Percentiles rank a stretch among this genome's conserved stretches.
Conservation (phyloP, 2,797 vertebrate genomes). For the Spatula versicolor region DNA sequence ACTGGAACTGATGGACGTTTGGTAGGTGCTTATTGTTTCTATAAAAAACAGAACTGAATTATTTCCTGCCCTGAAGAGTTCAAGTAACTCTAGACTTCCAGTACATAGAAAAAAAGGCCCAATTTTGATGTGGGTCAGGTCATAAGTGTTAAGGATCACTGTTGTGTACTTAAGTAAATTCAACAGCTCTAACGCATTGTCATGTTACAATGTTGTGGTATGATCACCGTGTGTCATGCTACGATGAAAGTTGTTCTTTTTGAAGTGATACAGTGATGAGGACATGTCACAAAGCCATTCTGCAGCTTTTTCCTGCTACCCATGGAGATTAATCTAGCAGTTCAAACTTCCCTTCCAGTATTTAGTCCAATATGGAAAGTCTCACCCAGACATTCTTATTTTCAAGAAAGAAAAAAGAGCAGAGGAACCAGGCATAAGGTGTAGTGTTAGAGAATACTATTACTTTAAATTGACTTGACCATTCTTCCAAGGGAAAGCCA, state of each 20-base stretch:
- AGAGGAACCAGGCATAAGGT: not conserved
- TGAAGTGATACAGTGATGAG: not conserved
- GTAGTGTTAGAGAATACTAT: not conserved
- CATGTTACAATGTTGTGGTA: not conserved
- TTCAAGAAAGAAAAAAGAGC: not conserved
- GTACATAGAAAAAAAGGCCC: not conserved
- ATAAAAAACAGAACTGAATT: not conserved
- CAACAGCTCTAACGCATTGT: rapidly evolving
- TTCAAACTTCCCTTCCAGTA: not conserved
- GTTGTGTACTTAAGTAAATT: not conserved
- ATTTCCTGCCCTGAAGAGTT: not conserved
- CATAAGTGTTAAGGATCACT: not conserved
- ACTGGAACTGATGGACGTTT: not conserved
- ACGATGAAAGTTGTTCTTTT: not conserved
- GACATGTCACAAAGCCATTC: not conserved
- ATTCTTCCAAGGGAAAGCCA: not conserved
- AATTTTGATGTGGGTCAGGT: not conserved
- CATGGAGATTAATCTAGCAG: not conserved
- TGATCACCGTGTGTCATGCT: not conserved
- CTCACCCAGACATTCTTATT: not conserved
- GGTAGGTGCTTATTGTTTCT: not conserved
- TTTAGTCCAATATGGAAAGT: not conserved
- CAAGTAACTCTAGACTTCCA: not conserved
- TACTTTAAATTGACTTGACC: not conserved
- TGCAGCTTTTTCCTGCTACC: not conserved